These are phyloP conservation scores for Coptodon rendalli DNA, from an alignment of 2,113 vertebrate genomes.

Conservation along the genomic window DNA sequence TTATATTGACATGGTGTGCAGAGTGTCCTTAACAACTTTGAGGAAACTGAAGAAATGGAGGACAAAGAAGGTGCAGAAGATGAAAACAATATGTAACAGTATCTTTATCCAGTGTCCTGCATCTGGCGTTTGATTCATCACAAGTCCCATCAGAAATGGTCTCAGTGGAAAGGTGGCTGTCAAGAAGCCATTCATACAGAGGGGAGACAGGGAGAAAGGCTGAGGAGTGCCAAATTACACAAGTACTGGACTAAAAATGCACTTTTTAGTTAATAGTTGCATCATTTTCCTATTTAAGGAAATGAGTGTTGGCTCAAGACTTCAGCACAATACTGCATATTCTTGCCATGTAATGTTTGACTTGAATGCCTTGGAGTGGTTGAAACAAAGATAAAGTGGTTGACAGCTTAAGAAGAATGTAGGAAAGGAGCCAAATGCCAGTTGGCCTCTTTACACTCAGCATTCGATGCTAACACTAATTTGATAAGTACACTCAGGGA, in stretches of 20 bases:
- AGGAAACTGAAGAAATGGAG: not conserved
- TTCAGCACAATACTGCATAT: not conserved
- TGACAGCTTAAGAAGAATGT: not conserved
- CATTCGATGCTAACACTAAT: not conserved
- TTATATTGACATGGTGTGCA: not conserved
- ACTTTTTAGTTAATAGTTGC: not conserved
- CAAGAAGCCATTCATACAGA: not conserved
- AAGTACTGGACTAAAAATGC: not conserved
- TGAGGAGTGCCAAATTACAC: not conserved
- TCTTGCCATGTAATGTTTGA: not conserved
- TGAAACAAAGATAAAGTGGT: not conserved
- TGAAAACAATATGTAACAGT: not conserved
- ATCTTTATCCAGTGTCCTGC: not conserved
- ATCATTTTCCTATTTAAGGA: not conserved
- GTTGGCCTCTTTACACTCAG: not conserved
- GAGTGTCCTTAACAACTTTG: not conserved
- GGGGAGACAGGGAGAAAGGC: not conserved
- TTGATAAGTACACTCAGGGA: not conserved
- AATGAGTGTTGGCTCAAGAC: not conserved
- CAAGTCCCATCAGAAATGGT: not conserved
- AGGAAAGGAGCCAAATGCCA: not conserved
- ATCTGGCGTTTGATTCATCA: not conserved
- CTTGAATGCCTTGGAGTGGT: not conserved
- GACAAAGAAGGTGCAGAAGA: not conserved
- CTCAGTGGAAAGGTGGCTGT: not conserved